Evolutionary conservation across 2,888 invertebrate species (phyloP).

Genomic region (Cataglyphis cursor): DNA sequence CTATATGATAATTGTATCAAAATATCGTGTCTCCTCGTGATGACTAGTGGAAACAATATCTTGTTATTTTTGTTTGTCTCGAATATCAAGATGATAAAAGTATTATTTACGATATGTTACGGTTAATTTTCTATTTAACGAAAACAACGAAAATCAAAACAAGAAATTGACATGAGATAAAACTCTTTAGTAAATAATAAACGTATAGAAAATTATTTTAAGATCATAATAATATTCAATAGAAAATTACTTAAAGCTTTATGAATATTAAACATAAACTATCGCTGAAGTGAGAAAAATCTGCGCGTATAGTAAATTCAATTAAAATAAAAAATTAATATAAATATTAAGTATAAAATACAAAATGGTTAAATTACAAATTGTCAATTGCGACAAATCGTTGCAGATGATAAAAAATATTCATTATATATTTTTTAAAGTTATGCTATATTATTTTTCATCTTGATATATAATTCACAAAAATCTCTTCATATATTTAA

Average conservation of each 20-base stretch:
- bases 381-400: not conserved
- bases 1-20: conserved; percentile 47
- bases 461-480: not conserved
- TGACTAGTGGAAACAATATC: conserved; percentile 28
- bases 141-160: not conserved
- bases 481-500: not conserved
- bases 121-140: not conserved
- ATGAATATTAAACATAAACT: not conserved
- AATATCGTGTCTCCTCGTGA: conserved; percentile 6
- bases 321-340: conserved; percentile 20
- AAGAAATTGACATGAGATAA: conserved; percentile 7
- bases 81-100: conserved; percentile 14
- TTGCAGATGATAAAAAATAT: not conserved
- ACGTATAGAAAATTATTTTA: not conserved
- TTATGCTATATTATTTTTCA: not conserved
- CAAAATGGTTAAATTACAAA: not conserved
- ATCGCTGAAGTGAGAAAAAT: not conserved
- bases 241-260: conserved; percentile 1
- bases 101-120: conserved; percentile 19
- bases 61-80: conserved; percentile 30
- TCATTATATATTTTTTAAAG: not conserved
- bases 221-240: conserved; percentile 17
- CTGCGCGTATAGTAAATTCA: not conserved
- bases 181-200: not conserved
- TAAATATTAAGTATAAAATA: conserved; percentile 10